Evolutionary conservation across 2,888 invertebrate species (phyloP).

Genomic region (Eristalis intricaria): DNA sequence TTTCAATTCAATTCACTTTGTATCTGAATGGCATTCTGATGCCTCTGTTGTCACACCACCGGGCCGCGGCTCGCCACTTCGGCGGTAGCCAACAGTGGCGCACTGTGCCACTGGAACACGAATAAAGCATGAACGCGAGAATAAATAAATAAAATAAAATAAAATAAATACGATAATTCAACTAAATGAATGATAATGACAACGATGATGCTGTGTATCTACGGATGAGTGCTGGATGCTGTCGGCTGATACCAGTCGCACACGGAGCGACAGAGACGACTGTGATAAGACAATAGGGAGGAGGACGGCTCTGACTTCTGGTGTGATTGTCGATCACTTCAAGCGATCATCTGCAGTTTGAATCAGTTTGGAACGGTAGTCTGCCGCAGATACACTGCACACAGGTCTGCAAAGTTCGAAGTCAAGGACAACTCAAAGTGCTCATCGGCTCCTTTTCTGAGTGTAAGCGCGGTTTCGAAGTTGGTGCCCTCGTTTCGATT

Average conservation of each 20-base stretch:
- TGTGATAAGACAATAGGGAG: conserved; percentile 45
- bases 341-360: conserved; percentile 24
- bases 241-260: conserved; percentile 3
- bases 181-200: conserved; percentile 42
- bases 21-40: neutral
- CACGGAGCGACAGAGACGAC: neutral
- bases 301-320: neutral
- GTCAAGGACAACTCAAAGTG: neutral
- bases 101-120: neutral
- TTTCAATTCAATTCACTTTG: neutral
- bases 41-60: neutral
- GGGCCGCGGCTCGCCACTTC: neutral
- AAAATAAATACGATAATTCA: conserved; percentile 54
- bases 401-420: conserved; percentile 1
- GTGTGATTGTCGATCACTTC: neutral
- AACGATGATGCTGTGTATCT: conserved; percentile 16
- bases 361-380: conserved; percentile 56
- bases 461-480: neutral
- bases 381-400: conserved; percentile 26
- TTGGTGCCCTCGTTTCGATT: neutral
- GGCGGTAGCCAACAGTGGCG: neutral
- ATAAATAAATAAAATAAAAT: conserved; percentile 54
- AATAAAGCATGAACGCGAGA: neutral
- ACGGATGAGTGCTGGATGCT: conserved; percentile 16
- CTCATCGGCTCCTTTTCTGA: neutral